Percentiles rank a stretch among this genome's conserved stretches.
Evolutionary conservation across 2,888 invertebrate species (phyloP).

Genomic region (Leistus spinibarbis): DNA sequence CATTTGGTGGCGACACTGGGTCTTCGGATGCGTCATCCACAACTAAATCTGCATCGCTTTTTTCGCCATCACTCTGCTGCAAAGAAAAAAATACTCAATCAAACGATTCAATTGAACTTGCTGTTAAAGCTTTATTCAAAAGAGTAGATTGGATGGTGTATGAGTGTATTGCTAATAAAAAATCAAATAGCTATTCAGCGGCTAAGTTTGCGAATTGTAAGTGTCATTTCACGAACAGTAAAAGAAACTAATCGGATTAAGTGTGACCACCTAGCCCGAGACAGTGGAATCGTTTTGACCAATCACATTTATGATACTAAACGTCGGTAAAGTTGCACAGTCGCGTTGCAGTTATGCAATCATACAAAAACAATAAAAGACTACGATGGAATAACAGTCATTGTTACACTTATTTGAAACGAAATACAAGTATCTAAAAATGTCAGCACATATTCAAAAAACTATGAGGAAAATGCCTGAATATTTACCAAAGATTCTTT

Average conservation of each 20-base stretch:
- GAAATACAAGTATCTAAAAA: not conserved
- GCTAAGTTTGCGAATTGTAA: not conserved
- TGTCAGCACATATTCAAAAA: no score
- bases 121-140: not conserved
- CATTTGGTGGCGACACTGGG: slow-evolving; percentile 82
- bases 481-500: no score
- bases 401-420: not conserved
- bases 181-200: not conserved
- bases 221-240: not conserved
- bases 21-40: slow-evolving; percentile 95
- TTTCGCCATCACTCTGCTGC: slow-evolving; percentile 82
- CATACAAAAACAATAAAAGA: not conserved
- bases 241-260: not conserved
- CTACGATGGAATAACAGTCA: not conserved
- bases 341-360: not conserved
- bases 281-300: not conserved
- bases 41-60: slow-evolving; percentile 90
- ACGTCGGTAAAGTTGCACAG: not conserved
- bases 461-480: no score
- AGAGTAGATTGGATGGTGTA: not conserved
- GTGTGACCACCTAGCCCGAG: not conserved
- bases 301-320: not conserved
- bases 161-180: not conserved
- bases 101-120: not conserved
- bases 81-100: slow-evolving; percentile 41